These are phyloP conservation scores for Autographa pulchrina DNA, from an alignment of 2,888 invertebrate species.

Conservation along the genomic window DNA sequence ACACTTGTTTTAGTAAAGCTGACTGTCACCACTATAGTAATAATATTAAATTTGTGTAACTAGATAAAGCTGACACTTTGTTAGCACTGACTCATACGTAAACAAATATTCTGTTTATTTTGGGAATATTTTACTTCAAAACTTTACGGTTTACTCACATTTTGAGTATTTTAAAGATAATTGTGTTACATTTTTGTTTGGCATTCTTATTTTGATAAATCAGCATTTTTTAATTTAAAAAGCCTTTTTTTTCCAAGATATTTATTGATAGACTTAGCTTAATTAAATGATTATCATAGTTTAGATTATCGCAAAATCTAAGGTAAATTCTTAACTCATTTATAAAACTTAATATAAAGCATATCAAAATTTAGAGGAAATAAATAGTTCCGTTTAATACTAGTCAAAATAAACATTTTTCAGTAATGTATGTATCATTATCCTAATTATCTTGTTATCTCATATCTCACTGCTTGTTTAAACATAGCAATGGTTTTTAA, in stretches of 20 bases:
- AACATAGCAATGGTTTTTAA: conserved; percentile 32
- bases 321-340: too few relatives aligned
- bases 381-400: background rate
- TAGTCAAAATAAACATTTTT: conserved; percentile 2
- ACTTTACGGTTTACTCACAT: too few relatives aligned
- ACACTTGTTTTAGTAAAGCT: conserved; percentile 13
- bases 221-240: too few relatives aligned
- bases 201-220: too few relatives aligned
- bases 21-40: conserved; percentile 27
- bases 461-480: background rate
- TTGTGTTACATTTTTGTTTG: too few relatives aligned
- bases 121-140: too few relatives aligned
- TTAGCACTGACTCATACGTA: conserved; percentile 36
- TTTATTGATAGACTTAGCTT: too few relatives aligned
- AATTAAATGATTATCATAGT: too few relatives aligned
- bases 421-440: background rate
- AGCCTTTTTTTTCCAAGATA: too few relatives aligned
- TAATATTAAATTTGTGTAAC: conserved; percentile 30
- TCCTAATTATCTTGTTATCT: background rate
- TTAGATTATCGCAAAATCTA: too few relatives aligned
- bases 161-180: too few relatives aligned
- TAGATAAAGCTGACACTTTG: conserved; percentile 7
- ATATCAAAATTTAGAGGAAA: background rate
- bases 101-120: background rate
- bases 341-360: too few relatives aligned